phyloP scores from a whole-genome alignment of 2,113 vertebrate species.

The Paralichthys olivaceus region DNA sequence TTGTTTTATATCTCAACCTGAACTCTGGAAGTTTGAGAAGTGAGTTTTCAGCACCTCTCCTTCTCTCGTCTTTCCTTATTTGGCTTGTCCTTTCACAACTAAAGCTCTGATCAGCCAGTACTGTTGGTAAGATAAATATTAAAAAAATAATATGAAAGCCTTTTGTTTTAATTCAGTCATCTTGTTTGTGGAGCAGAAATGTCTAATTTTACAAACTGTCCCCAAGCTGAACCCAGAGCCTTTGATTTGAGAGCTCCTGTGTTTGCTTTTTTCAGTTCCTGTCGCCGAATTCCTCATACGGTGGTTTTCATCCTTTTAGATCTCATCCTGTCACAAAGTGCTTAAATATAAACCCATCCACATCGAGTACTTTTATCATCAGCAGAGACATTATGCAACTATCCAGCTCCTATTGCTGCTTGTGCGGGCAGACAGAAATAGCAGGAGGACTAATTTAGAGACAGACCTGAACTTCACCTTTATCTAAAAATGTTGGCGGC shows the following conservation, averaged over 20 bases:
- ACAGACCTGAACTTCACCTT: constrained; percentile 59
- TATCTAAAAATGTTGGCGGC: constrained; percentile 61
- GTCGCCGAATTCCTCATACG: constrained; percentile 39
- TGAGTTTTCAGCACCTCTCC: constrained; percentile 8
- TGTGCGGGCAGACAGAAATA: constrained; percentile 54
- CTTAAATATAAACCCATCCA: constrained; percentile 67
- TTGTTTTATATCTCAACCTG: neutral
- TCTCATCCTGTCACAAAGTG: constrained; percentile 55
- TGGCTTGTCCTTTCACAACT: constrained; percentile 17
- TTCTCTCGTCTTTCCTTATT: constrained; percentile 30
- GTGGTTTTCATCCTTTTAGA: constrained; percentile 43
- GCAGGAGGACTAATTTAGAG: constrained; percentile 56
- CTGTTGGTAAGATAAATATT: constrained; percentile 20
- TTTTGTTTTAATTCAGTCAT: constrained; percentile 32
- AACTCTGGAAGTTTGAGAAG: constrained; percentile 13
- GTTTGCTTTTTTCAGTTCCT: constrained; percentile 39
- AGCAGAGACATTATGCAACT: constrained; percentile 56
- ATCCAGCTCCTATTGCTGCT: constrained; percentile 21
- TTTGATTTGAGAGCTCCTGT: constrained; percentile 41
- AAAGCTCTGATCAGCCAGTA: constrained; percentile 8
- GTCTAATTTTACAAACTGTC: constrained; percentile 23
- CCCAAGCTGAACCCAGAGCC: constrained; percentile 32
- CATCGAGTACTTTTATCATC: constrained; percentile 53
- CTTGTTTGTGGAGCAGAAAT: constrained; percentile 20
- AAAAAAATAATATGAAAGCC: constrained; percentile 15